Evolutionary conservation across 2,888 invertebrate genomes (phyloP).

Genomic region (Podabrus alpinus): DNA sequence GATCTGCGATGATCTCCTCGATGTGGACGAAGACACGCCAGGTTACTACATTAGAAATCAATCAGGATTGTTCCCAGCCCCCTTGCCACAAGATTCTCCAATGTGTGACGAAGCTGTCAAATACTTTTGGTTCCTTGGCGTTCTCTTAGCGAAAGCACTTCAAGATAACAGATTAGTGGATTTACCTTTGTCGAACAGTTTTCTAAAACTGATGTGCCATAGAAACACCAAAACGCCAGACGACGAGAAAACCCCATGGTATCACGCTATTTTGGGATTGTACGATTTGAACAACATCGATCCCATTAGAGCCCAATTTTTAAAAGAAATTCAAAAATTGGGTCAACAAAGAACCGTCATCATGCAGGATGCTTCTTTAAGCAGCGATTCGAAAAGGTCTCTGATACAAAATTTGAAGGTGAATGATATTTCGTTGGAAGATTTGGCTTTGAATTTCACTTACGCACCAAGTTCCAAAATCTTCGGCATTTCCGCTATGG

Average conservation of each 20-base stretch:
- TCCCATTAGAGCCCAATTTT: slow-evolving; percentile 74
- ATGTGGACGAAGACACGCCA: slow-evolving; percentile 53
- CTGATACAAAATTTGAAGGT: slow-evolving; percentile 65
- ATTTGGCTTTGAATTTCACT: slow-evolving; percentile 82
- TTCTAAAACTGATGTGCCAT: slow-evolving; percentile 90
- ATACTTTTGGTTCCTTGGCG: slow-evolving; percentile 93
- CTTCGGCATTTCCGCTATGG: slow-evolving; percentile 68
- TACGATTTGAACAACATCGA: slow-evolving; percentile 79
- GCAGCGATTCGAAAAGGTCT: slow-evolving; percentile 55
- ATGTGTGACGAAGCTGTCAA: slow-evolving; percentile 82
- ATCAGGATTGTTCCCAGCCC: slow-evolving; percentile 95
- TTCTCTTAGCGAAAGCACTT: slow-evolving; percentile 94
- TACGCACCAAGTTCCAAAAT: slow-evolving; percentile 82
- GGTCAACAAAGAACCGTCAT: slow-evolving; percentile 71
- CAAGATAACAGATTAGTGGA: slow-evolving; percentile 97
- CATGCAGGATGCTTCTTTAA: slow-evolving; percentile 66
- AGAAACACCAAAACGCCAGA: slow-evolving; percentile 65
- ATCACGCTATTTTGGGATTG: slow-evolving; percentile 70
- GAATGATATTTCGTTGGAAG: slow-evolving; percentile 72
- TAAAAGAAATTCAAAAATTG: slow-evolving; percentile 72
- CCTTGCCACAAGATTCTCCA: slow-evolving; percentile 85
- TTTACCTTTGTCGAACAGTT: slow-evolving; percentile 90
- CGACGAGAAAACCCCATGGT: slow-evolving; percentile 65
- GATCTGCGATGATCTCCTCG: slow-evolving; percentile 82
- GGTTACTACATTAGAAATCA: slow-evolving; percentile 91